Evolutionary conservation across 1,140 invertebrate species (phyloP).

Genomic region (Diploscapter pachys): DNA sequence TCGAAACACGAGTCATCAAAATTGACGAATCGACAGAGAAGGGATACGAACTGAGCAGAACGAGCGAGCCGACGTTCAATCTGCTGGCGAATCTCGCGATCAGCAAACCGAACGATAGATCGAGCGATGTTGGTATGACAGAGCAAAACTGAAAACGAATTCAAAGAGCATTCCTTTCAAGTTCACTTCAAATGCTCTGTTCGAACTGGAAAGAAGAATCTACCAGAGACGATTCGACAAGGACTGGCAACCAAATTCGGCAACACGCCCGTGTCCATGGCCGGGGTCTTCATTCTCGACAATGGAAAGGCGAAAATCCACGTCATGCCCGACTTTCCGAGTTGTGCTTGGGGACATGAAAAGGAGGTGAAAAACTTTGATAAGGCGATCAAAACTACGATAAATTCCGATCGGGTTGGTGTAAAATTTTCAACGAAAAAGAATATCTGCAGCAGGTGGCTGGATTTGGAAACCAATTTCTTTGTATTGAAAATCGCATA

Average conservation of each 20-base stretch:
- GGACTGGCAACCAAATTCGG: slow-evolving; percentile 13
- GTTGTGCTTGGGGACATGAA: slow-evolving; percentile 21
- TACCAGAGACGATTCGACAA: slow-evolving; percentile 20
- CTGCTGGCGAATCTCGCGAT: slow-evolving; percentile 35
- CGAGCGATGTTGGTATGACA: slow-evolving; percentile 18
- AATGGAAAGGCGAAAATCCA: slow-evolving; percentile 28
- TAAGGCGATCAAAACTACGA: too few relatives aligned
- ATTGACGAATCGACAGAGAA: slow-evolving; percentile 11
- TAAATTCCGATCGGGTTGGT: too few relatives aligned
- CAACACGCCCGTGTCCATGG: slow-evolving; percentile 17
- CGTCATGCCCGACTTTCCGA: slow-evolving; percentile 36
- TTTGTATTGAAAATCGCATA: too few relatives aligned
- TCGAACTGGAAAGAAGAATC: slow-evolving; percentile 24
- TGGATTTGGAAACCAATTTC: too few relatives aligned
- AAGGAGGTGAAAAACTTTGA: background rate
- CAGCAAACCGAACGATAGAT: slow-evolving; percentile 8
- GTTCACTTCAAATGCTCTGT: slow-evolving; percentile 25
- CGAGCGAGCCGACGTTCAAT: slow-evolving; percentile 23
- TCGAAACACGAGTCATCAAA: slow-evolving; percentile 21
- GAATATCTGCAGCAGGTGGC: too few relatives aligned
- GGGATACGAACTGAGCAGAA: slow-evolving; percentile 6
- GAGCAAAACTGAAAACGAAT: background rate
- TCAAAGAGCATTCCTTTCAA: slow-evolving; percentile 1
- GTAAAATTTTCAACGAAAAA: too few relatives aligned
- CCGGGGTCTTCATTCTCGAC: slow-evolving; percentile 31